Evolutionary conservation across 2,888 invertebrate genomes (phyloP).

Genomic region (Agrotis ipsilon): DNA sequence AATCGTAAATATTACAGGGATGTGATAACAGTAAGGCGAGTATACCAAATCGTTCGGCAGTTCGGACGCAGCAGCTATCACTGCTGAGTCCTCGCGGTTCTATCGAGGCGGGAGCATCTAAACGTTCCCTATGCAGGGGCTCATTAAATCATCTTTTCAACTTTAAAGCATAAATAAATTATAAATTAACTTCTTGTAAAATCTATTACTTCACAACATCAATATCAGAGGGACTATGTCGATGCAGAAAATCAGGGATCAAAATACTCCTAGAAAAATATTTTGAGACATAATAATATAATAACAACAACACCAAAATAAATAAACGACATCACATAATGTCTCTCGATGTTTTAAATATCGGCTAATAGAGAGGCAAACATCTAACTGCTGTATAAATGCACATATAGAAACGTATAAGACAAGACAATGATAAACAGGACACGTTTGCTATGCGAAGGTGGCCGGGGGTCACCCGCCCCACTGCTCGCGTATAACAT

Average conservation of each 20-base stretch:
- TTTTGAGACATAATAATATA: conserved; percentile 75
- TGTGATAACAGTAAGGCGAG: conserved; percentile 76
- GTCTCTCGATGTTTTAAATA: conserved; percentile 83
- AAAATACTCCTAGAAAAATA: conserved; percentile 85
- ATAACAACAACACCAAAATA: conserved; percentile 89
- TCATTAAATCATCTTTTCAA: conserved; percentile 76
- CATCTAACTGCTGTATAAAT: conserved; percentile 89
- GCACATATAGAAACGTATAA: conserved; percentile 88
- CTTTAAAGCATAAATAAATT: conserved; percentile 81
- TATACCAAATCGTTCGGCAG: conserved; percentile 84
- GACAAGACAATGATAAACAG: conserved; percentile 89
- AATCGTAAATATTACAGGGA: conserved; percentile 70
- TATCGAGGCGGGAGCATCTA: conserved; percentile 89
- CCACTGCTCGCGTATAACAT: conserved; percentile 78
- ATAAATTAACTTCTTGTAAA: conserved; percentile 80
- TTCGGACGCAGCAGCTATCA: conserved; percentile 82
- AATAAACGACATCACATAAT: conserved; percentile 87
- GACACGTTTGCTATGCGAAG: conserved; percentile 86
- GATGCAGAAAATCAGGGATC: conserved; percentile 87
- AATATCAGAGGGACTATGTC: conserved; percentile 88
- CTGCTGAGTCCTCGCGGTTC: conserved; percentile 84
- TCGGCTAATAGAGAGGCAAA: conserved; percentile 89
- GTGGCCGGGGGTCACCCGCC: conserved; percentile 70
- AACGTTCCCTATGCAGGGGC: conserved; percentile 85
- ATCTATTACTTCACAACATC: conserved; percentile 88